These are phyloP conservation scores for Podarcis siculus DNA, from an alignment of 2,797 vertebrate species.

Conservation along the genomic window DNA sequence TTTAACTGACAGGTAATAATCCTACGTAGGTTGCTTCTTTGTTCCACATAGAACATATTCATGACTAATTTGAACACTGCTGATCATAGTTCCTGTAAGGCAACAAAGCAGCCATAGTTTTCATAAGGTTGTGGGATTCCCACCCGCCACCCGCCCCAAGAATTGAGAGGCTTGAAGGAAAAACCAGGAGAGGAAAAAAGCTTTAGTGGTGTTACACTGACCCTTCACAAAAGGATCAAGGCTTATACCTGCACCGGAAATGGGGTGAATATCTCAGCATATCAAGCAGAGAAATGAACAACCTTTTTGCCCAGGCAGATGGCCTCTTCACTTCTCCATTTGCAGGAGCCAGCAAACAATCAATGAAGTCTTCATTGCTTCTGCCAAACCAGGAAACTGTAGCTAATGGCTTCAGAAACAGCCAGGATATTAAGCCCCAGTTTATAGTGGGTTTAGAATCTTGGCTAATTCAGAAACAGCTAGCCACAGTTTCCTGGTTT, in stretches of 20 bases:
- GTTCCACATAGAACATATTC: not conserved
- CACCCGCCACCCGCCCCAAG: too few relatives aligned
- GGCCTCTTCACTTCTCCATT: not conserved
- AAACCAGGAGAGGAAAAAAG: not conserved
- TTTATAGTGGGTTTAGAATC: too few relatives aligned
- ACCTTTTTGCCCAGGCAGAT: not conserved
- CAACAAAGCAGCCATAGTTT: not conserved
- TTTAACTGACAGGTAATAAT: slow-evolving; percentile 5
- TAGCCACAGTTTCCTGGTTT: too few relatives aligned
- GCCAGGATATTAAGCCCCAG: too few relatives aligned
- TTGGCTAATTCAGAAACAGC: too few relatives aligned
- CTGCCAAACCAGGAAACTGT: too few relatives aligned
- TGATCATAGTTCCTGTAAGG: not conserved
- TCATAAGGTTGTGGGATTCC: not conserved
- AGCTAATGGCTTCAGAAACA: too few relatives aligned
- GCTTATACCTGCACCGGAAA: not conserved
- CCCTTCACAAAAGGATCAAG: not conserved
- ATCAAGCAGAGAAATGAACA: not conserved
- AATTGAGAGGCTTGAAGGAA: not conserved
- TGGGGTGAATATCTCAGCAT: not conserved
- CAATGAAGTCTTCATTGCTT: not conserved
- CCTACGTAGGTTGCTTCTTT: slow-evolving; percentile 14
- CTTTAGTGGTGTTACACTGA: not conserved
- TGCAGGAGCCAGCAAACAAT: not conserved
- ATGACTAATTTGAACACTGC: not conserved